Conservation (phyloP, 1,140 invertebrate genomes). For the Temnothorax curvispinosus region DNA sequence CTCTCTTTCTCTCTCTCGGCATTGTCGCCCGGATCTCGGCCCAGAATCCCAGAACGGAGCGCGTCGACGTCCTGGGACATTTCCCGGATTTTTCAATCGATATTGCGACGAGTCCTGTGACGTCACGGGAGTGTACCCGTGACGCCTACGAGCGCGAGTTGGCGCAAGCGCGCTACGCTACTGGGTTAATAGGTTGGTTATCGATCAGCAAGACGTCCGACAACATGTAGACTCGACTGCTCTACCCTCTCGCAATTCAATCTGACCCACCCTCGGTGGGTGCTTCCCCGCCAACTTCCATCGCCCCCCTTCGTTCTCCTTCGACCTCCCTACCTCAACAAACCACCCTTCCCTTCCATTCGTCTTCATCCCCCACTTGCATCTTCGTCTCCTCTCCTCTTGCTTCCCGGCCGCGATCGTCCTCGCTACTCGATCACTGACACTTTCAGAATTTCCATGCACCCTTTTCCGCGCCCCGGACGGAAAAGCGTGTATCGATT, state of each 20-base stretch:
- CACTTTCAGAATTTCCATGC: constrained; percentile 60
- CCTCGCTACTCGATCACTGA: constrained; percentile 52
- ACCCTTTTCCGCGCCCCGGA: background rate
- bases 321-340: constrained; percentile 53
- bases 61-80: constrained; percentile 75
- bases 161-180: constrained; percentile 66
- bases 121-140: constrained; percentile 72
- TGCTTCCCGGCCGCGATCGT: constrained; percentile 2
- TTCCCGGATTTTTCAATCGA: constrained; percentile 77
- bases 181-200: constrained; percentile 76
- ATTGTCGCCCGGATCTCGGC: constrained; percentile 63
- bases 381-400: constrained; percentile 13
- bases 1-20: background rate
- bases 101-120: constrained; percentile 75
- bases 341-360: constrained; percentile 40
- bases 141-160: constrained; percentile 68
- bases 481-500: constrained; percentile 53
- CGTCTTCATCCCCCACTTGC: constrained; percentile 23
- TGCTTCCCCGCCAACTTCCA: constrained; percentile 29
- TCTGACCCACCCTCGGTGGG: constrained; percentile 56
- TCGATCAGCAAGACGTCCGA: constrained; percentile 74
- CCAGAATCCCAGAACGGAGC: constrained; percentile 73
- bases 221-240: constrained; percentile 61
- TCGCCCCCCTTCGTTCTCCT: constrained; percentile 3
- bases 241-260: constrained; percentile 65